A percentile compares a stretch with the other conserved stretches of the same genome.
These are phyloP conservation scores for Artibeus jamaicensis DNA, from an alignment of 2,797 vertebrate species.

Conservation along the genomic window DNA sequence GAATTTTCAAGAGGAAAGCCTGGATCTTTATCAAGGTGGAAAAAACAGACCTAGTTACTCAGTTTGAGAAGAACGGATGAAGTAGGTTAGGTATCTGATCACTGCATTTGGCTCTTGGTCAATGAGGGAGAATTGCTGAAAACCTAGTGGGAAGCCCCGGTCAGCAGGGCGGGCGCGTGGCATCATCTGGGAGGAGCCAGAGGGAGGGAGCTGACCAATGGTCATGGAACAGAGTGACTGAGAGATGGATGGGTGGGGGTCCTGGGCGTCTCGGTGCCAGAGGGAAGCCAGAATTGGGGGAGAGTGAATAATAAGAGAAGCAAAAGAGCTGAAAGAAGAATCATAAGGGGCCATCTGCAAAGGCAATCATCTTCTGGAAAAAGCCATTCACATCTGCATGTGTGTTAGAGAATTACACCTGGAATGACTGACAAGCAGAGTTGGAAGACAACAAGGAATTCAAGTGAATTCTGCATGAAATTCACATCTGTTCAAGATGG, in stretches of 20 bases:
- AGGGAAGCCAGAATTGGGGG: background rate
- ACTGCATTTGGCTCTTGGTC: background rate
- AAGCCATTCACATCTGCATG: background rate
- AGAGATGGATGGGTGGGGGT: background rate
- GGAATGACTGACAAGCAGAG: background rate
- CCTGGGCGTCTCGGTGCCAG: background rate
- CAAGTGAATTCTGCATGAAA: background rate
- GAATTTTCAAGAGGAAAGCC: conserved; percentile 38
- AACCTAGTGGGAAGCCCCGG: background rate
- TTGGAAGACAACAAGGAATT: background rate
- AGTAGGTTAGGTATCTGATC: background rate
- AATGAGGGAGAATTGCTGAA: background rate
- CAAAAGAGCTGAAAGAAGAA: background rate
- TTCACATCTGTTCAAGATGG: background rate
- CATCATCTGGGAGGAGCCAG: background rate
- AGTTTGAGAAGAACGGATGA: background rate
- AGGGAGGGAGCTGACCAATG: background rate
- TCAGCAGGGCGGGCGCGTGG: accelerated
- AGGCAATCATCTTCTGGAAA: background rate
- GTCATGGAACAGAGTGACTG: background rate
- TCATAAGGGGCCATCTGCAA: background rate
- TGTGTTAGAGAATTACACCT: background rate
- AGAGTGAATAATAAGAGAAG: background rate
- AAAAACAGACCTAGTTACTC: background rate
- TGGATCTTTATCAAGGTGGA: background rate